Evolutionary conservation across 2,888 invertebrate genomes (phyloP), one percentile per base, ranked within the genome.

Genomic region (Toxonevra muliebris): DNA sequence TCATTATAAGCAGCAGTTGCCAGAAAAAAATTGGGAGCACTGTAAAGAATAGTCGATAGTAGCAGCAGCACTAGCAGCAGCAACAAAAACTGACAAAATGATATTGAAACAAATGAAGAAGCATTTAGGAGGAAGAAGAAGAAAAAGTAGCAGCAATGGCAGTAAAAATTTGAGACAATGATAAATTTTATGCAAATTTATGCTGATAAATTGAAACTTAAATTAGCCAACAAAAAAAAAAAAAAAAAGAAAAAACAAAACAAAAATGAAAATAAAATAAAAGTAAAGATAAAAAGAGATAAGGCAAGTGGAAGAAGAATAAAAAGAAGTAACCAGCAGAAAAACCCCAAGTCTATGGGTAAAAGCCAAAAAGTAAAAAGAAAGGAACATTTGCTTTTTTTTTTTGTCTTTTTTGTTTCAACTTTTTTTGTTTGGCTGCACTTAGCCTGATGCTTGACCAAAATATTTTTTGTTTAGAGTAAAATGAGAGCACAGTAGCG

Each of bases 121-220:
- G 15, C 55, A n/a, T n/a, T n/a, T n/a, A n/a, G 50, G 4, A 48
- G 55, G 3, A 12, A 2, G 12, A 20, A 13, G n/a, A 20, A 20
- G 12, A 20, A 17, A 4, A 20, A 17, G 4, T 4, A 17, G n/a
- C 17, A 20, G 41, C 11, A 40, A 40, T n/a, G 15, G 15, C 52
- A 20, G 52, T 54, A 50, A 60, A 59, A 66, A 61, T 55, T 43
- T 19, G 61, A 61, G 71, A 69, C 65, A 66, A 57, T 69, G 67
- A 71, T 65, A 67, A 69, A 69, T 71, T 30, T 66, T 62, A 69
- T 69, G 71, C 58, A 71, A 71, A 71, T 67, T 67, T 66, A 62
- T 69, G 68, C 61, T 71, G 64, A 71, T 71, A 71, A 69, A 71
- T 71, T 71, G 71, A 66, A 66, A 69, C 58, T 53, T 65, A 69